Evolutionary conservation across 2,888 invertebrate species (phyloP).

Genomic region (Caenorhabditis sp.): DNA sequence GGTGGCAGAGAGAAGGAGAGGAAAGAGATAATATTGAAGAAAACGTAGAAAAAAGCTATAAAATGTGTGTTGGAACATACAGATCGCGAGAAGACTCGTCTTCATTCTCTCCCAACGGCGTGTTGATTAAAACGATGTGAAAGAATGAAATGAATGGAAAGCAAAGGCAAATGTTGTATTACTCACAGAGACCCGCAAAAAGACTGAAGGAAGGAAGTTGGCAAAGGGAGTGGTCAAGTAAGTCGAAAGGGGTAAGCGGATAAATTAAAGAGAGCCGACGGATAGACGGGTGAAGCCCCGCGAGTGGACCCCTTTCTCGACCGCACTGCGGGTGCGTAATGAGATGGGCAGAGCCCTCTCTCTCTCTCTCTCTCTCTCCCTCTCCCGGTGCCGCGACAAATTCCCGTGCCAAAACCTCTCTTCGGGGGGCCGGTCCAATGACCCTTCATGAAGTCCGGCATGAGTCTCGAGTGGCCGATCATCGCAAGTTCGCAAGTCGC

Average conservation of each 20-base stretch:
- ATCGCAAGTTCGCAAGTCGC: conserved; percentile 15
- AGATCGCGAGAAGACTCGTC: conserved; percentile 3
- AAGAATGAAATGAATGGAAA: too few relatives aligned
- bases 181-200: conserved; percentile 6
- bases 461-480: conserved; percentile 12
- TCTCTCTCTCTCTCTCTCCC: background rate
- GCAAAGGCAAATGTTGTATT: background rate
- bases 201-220: conserved; percentile 12
- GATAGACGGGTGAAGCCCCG: conserved; percentile 27
- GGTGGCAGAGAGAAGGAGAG: background rate
- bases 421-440: conserved; percentile 5
- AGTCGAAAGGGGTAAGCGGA: conserved; percentile 48
- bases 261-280: conserved; percentile 51
- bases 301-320: conserved; percentile 30
- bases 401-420: conserved; percentile 34
- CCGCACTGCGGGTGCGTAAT: conserved; percentile 31
- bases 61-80: conserved; percentile 17
- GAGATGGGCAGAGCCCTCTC: conserved; percentile 19
- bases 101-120: conserved; percentile 9
- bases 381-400: too few relatives aligned
- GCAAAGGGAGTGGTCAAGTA: conserved; percentile 33
- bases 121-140: conserved; percentile 37
- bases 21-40: conserved; percentile 7
- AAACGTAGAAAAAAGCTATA: conserved; percentile 30
- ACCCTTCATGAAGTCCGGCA: conserved; percentile 17